A percentile compares a stretch with the other conserved stretches of the same genome.
Conservation (phyloP, 2,797 vertebrate genomes). For the Malurus leucopterus region DNA sequence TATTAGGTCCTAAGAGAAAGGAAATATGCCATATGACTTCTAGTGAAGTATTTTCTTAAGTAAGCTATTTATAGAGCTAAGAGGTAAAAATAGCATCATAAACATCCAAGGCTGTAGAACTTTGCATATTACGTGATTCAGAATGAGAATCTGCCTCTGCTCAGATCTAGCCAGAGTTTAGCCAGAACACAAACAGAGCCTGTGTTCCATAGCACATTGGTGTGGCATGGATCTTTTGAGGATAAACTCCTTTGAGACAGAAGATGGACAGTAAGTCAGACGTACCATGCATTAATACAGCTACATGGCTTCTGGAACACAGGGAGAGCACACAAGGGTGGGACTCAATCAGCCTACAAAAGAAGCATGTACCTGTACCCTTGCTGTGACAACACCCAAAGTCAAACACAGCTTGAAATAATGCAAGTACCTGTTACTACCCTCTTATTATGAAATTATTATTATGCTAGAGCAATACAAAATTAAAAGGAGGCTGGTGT, state of each 20-base stretch:
- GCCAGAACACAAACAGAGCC: not conserved
- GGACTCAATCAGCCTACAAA: not conserved
- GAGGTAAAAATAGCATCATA: not conserved
- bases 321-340: not conserved
- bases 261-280: not conserved
- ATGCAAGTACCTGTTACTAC: not conserved
- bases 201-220: not conserved
- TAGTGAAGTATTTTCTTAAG: not conserved
- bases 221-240: not conserved
- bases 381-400: not conserved
- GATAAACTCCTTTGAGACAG: not conserved
- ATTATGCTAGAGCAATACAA: not conserved
- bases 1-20: not conserved
- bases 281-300: not conserved
- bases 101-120: not conserved
- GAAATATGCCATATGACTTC: not conserved
- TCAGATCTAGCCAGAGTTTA: not conserved
- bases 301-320: not conserved
- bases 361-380: too few species aligned
- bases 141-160: not conserved
- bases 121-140: not conserved
- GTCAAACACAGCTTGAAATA: not conserved
- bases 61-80: not conserved
- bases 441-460: not conserved
- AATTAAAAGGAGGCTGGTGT: not conserved